These are phyloP conservation scores for Colius striatus DNA, from an alignment of 2,113 vertebrate species.

Conservation along the genomic window DNA sequence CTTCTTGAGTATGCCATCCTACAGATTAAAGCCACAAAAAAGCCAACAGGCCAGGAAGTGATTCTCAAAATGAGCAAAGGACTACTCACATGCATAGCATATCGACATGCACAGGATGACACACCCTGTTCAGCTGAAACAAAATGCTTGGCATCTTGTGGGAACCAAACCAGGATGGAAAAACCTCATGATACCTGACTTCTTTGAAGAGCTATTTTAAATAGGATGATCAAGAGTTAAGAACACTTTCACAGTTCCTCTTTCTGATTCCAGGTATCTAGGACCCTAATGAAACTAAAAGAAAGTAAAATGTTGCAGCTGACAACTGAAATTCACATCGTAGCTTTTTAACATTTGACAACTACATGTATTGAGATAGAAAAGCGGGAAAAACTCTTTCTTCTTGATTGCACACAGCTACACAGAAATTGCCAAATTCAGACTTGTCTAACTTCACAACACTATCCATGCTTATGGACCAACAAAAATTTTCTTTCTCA, in stretches of 20 bases:
- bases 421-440: background rate
- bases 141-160: background rate
- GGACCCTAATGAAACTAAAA: background rate
- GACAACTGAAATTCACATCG: background rate
- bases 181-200: background rate
- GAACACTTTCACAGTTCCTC: background rate
- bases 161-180: background rate
- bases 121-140: background rate
- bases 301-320: background rate
- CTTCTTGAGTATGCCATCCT: background rate
- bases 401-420: background rate
- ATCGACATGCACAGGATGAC: background rate
- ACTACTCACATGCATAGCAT: accelerated
- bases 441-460: background rate
- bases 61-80: background rate
- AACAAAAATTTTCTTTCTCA: background rate
- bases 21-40: background rate
- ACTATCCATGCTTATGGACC: background rate
- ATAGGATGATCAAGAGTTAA: background rate
- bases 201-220: background rate
- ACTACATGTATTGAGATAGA: background rate
- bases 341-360: background rate
- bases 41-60: background rate
- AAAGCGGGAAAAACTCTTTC: background rate
- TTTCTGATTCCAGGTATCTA: background rate